phyloP scores from a whole-genome alignment of 2,113 vertebrate species.

The Poecile atricapillus region DNA sequence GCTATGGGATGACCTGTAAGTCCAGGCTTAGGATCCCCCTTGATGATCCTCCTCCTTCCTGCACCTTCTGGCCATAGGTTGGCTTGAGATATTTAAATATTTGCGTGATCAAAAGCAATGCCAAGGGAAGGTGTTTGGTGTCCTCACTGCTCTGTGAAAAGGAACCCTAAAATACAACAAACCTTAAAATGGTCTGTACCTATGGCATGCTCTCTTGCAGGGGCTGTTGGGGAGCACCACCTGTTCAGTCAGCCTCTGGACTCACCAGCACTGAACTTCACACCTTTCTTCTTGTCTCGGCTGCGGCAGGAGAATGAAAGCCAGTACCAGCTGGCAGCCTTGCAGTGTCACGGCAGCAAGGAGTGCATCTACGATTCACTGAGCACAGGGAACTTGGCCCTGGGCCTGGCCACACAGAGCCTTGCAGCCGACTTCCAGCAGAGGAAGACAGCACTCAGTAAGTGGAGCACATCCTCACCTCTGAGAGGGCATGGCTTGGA shows the following conservation, averaged over 20 bases:
- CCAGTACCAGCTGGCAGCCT: conserved; percentile 20
- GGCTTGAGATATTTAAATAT: not conserved
- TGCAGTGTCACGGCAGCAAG: not conserved
- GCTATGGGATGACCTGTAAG: conserved; percentile 53
- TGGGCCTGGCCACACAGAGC: conserved; percentile 41
- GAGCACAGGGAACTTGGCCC: conserved; percentile 21
- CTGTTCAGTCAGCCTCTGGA: conserved; percentile 18
- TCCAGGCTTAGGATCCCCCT: not conserved
- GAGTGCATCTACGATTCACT: conserved; percentile 25
- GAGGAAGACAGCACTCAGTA: conserved; percentile 39
- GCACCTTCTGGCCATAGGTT: not conserved
- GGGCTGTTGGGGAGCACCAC: not conserved
- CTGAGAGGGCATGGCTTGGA: not conserved
- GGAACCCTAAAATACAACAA: not conserved
- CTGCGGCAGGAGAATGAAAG: conserved; percentile 43
- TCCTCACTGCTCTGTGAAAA: not conserved
- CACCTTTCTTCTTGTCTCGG: conserved; percentile 46
- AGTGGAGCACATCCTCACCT: not conserved
- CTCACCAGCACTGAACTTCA: not conserved
- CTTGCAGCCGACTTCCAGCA: not conserved
- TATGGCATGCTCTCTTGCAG: not conserved
- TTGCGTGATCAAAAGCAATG: not conserved
- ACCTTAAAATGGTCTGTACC: not conserved
- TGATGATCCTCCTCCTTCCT: accelerated
- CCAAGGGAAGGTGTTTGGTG: not conserved